A percentile compares a stretch with the other conserved stretches of the same genome.
Evolutionary conservation across 2,113 vertebrate genomes (phyloP).

Genomic region (Ranitomeya imitator): DNA sequence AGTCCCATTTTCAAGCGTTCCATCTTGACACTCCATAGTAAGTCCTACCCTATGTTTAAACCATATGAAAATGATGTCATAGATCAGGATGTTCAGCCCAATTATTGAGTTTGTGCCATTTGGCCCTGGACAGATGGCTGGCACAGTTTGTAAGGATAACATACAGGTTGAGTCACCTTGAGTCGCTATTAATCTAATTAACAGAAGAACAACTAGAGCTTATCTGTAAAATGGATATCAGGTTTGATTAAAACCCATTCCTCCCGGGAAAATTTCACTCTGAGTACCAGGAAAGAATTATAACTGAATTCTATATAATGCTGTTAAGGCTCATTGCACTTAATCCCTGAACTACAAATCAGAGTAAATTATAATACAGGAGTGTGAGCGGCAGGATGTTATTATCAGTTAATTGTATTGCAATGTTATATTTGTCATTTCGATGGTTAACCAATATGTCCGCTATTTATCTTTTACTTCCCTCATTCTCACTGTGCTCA

Average conservation of each 20-base stretch:
- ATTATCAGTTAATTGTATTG: conserved; percentile 12
- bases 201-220: neutral
- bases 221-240: neutral
- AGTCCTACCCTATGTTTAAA: too few relatives aligned
- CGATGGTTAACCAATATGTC: conserved; percentile 28
- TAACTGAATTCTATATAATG: conserved; percentile 8
- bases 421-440: conserved; percentile 26
- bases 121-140: neutral
- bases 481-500: neutral
- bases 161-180: conserved; percentile 8
- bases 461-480: neutral
- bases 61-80: neutral
- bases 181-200: neutral
- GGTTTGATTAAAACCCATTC: neutral
- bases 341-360: conserved; percentile 24
- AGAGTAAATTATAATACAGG: neutral
- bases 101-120: neutral
- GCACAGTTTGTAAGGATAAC: neutral
- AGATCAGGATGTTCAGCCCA: neutral
- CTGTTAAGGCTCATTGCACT: neutral
- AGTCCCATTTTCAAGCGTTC: too few relatives aligned
- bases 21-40: too few relatives aligned
- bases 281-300: neutral
- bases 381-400: conserved; percentile 1
- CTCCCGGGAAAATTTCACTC: neutral